phyloP scores from a whole-genome alignment of 2,888 invertebrate genomes.

The Lasius platythorax region DNA sequence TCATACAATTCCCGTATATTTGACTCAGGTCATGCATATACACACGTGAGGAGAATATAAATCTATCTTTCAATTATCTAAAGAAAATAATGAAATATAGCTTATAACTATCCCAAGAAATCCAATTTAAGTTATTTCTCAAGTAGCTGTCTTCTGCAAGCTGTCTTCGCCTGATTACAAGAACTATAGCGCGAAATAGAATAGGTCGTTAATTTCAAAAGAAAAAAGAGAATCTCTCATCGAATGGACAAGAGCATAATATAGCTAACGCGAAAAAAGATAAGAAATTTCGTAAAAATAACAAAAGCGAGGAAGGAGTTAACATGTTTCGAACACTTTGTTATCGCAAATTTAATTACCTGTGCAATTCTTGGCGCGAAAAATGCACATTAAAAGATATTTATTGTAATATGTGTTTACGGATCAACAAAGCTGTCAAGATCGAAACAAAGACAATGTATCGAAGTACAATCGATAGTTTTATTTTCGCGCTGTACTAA shows the following conservation, averaged over 20 bases:
- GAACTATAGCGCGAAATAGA: conserved; percentile 36
- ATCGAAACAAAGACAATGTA: background rate
- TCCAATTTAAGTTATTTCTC: conserved; percentile 50
- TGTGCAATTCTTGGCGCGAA: background rate
- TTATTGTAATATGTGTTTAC: background rate
- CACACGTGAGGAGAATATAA: background rate
- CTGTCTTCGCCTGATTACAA: conserved; percentile 37
- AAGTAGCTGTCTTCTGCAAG: conserved; percentile 26
- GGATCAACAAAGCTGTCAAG: background rate
- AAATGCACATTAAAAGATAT: conserved; percentile 2
- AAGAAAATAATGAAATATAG: conserved; percentile 16
- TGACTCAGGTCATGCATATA: background rate
- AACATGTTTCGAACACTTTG: background rate
- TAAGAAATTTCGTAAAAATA: conserved; percentile 23
- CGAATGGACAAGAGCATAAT: background rate
- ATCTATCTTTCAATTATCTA: conserved; percentile 37
- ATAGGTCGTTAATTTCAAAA: conserved; percentile 36
- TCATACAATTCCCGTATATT: background rate
- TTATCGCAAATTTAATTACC: conserved; percentile 19
- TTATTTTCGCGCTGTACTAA: background rate
- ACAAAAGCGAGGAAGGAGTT: background rate
- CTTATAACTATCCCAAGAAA: conserved; percentile 16
- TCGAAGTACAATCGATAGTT: conserved; percentile 1
- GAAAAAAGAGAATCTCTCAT: conserved; percentile 3
- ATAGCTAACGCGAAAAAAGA: background rate